phyloP scores from a whole-genome alignment of 2,888 invertebrate genomes.

The Cheiracanthium punctorium region DNA sequence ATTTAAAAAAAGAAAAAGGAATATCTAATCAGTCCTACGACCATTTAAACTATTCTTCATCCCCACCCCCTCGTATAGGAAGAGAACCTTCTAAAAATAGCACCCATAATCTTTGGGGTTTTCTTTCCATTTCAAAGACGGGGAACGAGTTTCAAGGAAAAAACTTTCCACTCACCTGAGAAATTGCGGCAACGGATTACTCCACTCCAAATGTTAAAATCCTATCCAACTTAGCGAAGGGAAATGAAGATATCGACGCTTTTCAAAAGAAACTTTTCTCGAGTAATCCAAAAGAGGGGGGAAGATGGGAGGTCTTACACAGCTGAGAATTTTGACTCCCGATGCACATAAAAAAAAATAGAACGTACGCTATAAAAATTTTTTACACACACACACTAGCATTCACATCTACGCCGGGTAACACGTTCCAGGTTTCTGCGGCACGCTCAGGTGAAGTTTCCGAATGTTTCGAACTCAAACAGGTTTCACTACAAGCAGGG shows the following conservation, averaged over 20 bases:
- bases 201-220: background rate
- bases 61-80: too few relatives aligned
- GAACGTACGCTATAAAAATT: background rate
- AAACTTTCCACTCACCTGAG: background rate
- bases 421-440: background rate
- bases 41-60: too few relatives aligned
- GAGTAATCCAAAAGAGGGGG: background rate
- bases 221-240: background rate
- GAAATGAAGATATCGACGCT: background rate
- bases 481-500: slow-evolving; percentile 5
- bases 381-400: background rate
- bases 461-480: background rate
- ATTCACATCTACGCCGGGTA: background rate
- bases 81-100: too few relatives aligned
- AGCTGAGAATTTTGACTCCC: background rate
- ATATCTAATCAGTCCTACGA: too few relatives aligned
- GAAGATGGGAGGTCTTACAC: background rate
- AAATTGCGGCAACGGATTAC: background rate
- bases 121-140: too few relatives aligned
- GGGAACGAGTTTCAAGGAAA: background rate
- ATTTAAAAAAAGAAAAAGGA: too few relatives aligned
- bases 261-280: background rate
- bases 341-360: background rate
- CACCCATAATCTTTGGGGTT: too few relatives aligned
- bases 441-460: background rate